Percentiles rank a stretch among this genome's conserved stretches.
Evolutionary conservation across 2,113 vertebrate species (phyloP).

Genomic region (Salvelinus sp.): DNA sequence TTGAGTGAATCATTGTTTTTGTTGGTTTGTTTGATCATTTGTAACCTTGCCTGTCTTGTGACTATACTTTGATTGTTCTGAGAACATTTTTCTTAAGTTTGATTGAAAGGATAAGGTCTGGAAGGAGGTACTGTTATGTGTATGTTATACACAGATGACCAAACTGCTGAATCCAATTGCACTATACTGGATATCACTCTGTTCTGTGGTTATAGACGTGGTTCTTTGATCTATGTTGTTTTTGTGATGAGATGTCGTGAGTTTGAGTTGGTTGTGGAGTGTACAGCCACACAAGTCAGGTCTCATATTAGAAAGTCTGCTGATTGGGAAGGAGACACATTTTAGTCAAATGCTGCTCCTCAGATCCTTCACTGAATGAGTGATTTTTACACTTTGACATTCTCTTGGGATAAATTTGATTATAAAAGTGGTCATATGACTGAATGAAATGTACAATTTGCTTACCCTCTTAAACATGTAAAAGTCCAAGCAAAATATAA

Average conservation of each 20-base stretch:
- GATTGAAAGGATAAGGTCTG: conserved; percentile 54
- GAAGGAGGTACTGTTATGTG: conserved; percentile 67
- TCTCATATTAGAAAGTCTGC: conserved; percentile 27
- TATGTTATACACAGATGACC: conserved; percentile 71
- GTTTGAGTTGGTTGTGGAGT: conserved; percentile 49
- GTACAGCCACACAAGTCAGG: conserved; percentile 38
- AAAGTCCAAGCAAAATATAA: neutral
- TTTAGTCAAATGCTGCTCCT: conserved; percentile 31
- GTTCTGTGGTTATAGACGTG: conserved; percentile 56
- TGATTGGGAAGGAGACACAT: conserved; percentile 27
- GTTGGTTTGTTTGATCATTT: neutral
- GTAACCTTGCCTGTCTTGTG: conserved; percentile 14
- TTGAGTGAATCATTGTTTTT: conserved; percentile 4
- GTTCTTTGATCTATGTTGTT: conserved; percentile 48
- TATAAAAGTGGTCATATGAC: neutral
- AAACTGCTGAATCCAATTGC: conserved; percentile 76
- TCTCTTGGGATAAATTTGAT: neutral
- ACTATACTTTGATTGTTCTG: conserved; percentile 35
- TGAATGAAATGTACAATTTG: neutral
- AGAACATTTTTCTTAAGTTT: conserved; percentile 34
- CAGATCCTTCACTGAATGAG: conserved; percentile 21
- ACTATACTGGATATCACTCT: conserved; percentile 67
- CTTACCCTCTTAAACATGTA: neutral
- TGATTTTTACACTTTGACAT: neutral
- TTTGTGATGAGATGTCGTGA: conserved; percentile 57